These are phyloP conservation scores for Anas platyrhynchos DNA, from an alignment of 2,113 vertebrate genomes.

Conservation along the genomic window DNA sequence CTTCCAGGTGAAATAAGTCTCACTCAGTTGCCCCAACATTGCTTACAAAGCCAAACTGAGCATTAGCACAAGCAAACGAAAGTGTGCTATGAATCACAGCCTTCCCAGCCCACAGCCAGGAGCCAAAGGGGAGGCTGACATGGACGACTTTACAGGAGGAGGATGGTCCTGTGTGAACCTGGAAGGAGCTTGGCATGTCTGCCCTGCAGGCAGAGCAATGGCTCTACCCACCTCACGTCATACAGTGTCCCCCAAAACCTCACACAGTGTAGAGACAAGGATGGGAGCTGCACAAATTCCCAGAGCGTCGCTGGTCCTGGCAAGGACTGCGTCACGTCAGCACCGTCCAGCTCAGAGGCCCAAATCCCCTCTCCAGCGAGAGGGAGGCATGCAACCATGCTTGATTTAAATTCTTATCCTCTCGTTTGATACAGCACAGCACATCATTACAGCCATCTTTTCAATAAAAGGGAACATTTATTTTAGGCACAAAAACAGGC, in stretches of 20 bases:
- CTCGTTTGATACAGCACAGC: slow-evolving; percentile 32
- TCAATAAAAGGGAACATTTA: slow-evolving; percentile 50
- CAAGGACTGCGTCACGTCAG: neutral
- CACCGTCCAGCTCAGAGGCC: neutral
- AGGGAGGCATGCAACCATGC: neutral
- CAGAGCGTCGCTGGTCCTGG: too few relatives aligned
- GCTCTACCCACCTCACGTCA: neutral
- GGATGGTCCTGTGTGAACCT: neutral
- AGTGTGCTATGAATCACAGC: fast-evolving
- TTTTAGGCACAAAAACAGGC: slow-evolving; percentile 67
- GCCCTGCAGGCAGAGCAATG: too few relatives aligned
- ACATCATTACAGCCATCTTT: slow-evolving; percentile 18
- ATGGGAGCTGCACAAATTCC: neutral
- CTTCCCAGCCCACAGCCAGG: neutral
- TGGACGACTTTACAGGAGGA: neutral
- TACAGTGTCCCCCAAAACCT: neutral
- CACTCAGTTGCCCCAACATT: fast-evolving
- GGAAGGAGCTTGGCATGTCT: neutral
- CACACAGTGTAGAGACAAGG: neutral
- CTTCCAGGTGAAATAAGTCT: neutral
- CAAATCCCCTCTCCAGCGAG: neutral
- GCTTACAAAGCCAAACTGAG: neutral
- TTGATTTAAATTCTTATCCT: neutral
- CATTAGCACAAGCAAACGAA: neutral
- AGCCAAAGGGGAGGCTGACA: neutral